A percentile compares a stretch with the other conserved stretches of the same genome.
phyloP scores from a whole-genome alignment of 2,113 vertebrate genomes.

The Chlorodrepanis virens region DNA sequence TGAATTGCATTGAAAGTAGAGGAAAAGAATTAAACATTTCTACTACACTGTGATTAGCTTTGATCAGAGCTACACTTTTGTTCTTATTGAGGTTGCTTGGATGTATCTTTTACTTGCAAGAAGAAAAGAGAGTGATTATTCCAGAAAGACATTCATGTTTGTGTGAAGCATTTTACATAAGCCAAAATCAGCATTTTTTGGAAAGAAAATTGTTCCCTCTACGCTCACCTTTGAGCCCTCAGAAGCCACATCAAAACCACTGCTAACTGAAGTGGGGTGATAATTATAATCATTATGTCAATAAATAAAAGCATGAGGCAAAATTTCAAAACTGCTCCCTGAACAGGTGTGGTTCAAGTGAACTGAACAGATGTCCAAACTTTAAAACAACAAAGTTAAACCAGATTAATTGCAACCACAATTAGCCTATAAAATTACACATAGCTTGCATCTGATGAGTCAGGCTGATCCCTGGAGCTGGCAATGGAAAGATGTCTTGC shows the following conservation, averaged over 20 bases:
- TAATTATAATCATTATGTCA: slow-evolving; percentile 30
- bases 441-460: not conserved
- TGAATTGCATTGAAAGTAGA: not conserved
- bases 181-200: not conserved
- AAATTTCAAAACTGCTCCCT: not conserved
- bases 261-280: not conserved
- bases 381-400: slow-evolving; percentile 14
- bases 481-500: not conserved
- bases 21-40: not conserved
- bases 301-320: not conserved
- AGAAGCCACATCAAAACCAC: slow-evolving; percentile 35
- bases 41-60: not conserved
- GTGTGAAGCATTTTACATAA: not conserved
- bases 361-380: not conserved
- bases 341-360: not conserved
- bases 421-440: slow-evolving; percentile 18
- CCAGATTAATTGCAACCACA: not conserved
- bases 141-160: not conserved
- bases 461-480: not conserved
- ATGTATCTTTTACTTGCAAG: not conserved
- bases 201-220: not conserved
- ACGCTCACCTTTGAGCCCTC: not conserved
- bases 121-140: not conserved
- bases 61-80: not conserved
- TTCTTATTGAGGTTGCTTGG: not conserved